Base-by-base conservation (phyloP, 2,888 invertebrate species). In the Acanthosepion lycidas region DNA sequence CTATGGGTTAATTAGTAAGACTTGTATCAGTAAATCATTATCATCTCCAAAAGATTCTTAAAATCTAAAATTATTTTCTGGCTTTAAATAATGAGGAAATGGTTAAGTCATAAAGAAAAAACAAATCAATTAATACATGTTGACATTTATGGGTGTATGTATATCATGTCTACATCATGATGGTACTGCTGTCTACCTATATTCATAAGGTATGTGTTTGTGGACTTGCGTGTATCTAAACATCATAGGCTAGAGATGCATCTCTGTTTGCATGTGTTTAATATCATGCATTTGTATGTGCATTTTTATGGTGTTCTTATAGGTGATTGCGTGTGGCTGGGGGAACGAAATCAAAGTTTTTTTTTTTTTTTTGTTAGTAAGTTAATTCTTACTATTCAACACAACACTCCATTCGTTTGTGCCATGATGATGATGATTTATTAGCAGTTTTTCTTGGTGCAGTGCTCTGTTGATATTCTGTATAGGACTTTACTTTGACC, bases 401-500 rank as follows among this genome's bases (percentile, higher is more conserved):
- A 78, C 78, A 78, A 78, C 78, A 78, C 78, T 78, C 78, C n/a
- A 78, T 78, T n/a, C 28, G n/a, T 78, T 78, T 78, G 9, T n/a
- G 78, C 78, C 78, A n/a, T 78, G 78, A 78, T 33, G n/a, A 78
- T 33, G n/a, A 78, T 78, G 78, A 23, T 78, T 78, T n/a, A 78
- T 78, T 78, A 78, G 78, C 51, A 93, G 93, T 93, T 93, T 93
- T 93, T 93, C 51, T 93, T 93, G 93, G 93, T 93, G 93, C 93
- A 93, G 93, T 93, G 53, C 93, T 93, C 93, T 93, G 93, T 93
- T 49, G 93, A 49, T 93, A 93, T 93, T 93, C 49, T 93, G 92
- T 93, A 53, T 93, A 53, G 93, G 93, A 93, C 12, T 93, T 93
- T 93, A 93, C 28, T 93, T 93, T 93, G 78, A 78, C 78, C 78